Conservation (phyloP, 1,140 invertebrate genomes). For the Ylistrum balloti region DNA sequence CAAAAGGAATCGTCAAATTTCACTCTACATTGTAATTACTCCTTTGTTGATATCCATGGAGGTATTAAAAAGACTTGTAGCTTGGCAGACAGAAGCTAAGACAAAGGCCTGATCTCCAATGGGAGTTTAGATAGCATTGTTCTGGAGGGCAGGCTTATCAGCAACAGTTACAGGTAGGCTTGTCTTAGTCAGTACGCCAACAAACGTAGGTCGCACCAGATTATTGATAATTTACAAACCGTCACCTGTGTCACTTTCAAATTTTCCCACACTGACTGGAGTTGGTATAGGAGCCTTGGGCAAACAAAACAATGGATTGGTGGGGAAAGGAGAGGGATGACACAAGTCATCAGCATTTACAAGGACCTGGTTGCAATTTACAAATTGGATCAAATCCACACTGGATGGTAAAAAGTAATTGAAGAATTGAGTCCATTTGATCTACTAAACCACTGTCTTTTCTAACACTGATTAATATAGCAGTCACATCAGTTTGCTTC, state of each 20-base stretch:
- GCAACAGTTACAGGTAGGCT: background rate
- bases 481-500: background rate
- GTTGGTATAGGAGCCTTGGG: constrained; percentile 20
- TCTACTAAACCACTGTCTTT: background rate
- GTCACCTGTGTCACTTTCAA: constrained; percentile 37
- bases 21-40: background rate
- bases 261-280: constrained; percentile 23
- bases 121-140: constrained; percentile 17
- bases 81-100: background rate
- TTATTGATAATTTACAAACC: constrained; percentile 40
- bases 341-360: background rate
- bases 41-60: no score
- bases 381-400: constrained; percentile 34
- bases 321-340: background rate
- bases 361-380: background rate
- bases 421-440: constrained; percentile 19
- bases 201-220: background rate
- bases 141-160: constrained; percentile 30
- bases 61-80: background rate
- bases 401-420: background rate
- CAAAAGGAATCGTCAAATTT: background rate
- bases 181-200: background rate
- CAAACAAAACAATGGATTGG: constrained; percentile 31
- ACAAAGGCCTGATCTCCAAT: background rate
- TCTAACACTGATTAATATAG: background rate